phyloP scores from a whole-genome alignment of 2,797 vertebrate species.

The Parauchenoglanis ngamensis region DNA sequence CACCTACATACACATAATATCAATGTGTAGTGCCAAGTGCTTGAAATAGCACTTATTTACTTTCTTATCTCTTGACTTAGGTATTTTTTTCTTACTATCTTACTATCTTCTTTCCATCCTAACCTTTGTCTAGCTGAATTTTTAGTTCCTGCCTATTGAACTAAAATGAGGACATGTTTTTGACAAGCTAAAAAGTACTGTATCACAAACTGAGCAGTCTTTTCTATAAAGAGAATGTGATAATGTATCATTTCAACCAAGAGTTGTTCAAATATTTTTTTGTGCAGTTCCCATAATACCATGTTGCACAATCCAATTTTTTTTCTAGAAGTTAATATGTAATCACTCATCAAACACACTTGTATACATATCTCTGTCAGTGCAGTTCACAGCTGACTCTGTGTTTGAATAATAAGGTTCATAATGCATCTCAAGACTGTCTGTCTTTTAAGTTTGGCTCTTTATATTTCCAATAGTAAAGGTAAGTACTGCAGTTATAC shows the following conservation, averaged over 20 bases:
- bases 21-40: background rate
- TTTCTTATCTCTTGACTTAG: background rate
- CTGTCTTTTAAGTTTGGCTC: slow-evolving; percentile 3
- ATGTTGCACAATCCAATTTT: slow-evolving; percentile 63
- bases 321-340: slow-evolving; percentile 68
- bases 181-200: background rate
- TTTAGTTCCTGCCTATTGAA: background rate
- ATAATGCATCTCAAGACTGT: slow-evolving; percentile 28
- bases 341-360: slow-evolving; percentile 73
- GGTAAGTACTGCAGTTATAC: slow-evolving; percentile 62
- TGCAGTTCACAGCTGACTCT: slow-evolving; percentile 8
- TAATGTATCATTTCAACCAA: background rate
- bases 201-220: background rate
- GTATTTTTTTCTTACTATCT: background rate
- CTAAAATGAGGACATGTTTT: background rate
- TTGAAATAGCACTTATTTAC: background rate
- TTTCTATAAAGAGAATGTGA: background rate
- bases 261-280: slow-evolving; percentile 13
- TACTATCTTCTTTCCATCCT: background rate
- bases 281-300: slow-evolving; percentile 18
- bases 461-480: slow-evolving; percentile 50
- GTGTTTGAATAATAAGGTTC: background rate
- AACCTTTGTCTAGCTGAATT: background rate
- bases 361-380: slow-evolving; percentile 33
- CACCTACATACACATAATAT: background rate